Base-by-base conservation (phyloP, 92 coral and sea anemone genomes). In the Epizoanthus stellaris region DNA sequence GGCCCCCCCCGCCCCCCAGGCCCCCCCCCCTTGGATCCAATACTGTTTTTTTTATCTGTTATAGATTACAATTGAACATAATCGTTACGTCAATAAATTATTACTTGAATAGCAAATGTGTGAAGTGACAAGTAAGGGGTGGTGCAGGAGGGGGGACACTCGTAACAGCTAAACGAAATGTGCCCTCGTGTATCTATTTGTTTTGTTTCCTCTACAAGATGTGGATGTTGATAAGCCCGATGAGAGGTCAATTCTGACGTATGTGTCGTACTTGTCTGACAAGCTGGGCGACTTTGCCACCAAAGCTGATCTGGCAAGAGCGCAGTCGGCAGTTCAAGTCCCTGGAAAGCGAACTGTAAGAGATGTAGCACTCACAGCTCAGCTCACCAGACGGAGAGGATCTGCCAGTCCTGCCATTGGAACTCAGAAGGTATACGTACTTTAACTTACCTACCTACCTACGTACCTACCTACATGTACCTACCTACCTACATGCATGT, bases 211-310 rank as follows among this genome's bases (percentile, higher is more conserved):
- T 62, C 36, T 47, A 42, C 2, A 75, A 94, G 98, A 94, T 76
- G 94, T 94, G 67, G 90, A 92, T 68, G 98, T 94, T 17, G 98
- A 94, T 14, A 92, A 84, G 53, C 98, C 98, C 34, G 96, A 95
- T 16, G 96, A 95, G 77, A 91, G 87, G 70, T 95, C 96, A 13
- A 89, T 95, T 42, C 70, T 95, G 67, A 91, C 93, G 25, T 95
- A 95, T 38, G 81, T 95, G 16, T 93, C 98, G 4, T 85, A 90
- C 62, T 85, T 93, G n/a, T 89, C 89, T 68, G 96, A 92, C 86
- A 75, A 90, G 21, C 86, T 90, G n/a, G 98, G 81, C 12, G 90
- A 82, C 58, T 67, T 77, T 36, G 89, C 89, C 36, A 82, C 91
- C 40, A 73, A 87, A 54, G 83, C 72, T 17, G 58, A 79, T 20